A percentile compares a stretch with the other conserved stretches of the same genome.
Conservation (phyloP, 2,888 invertebrate species). For the Galerucella calmariensis region DNA sequence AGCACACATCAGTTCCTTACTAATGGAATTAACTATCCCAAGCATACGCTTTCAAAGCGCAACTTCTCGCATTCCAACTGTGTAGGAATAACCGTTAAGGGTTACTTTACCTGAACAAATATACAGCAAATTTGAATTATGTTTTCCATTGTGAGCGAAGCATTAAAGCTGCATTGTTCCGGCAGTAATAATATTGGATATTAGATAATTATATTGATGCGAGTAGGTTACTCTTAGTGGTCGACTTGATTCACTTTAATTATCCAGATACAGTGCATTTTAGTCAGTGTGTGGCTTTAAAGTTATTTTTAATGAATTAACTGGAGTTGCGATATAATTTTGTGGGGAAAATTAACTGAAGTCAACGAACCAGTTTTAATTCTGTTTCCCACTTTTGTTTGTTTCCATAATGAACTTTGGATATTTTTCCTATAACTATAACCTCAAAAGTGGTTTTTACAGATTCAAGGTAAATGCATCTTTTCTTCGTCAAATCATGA, state of each 20-base stretch:
- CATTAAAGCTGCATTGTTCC: conserved; percentile 48
- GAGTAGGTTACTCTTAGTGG: conserved; percentile 40
- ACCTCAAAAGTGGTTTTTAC: no score
- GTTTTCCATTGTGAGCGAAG: conserved; percentile 41
- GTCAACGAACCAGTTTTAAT: no score
- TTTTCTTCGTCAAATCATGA: no score
- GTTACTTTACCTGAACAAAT: conserved; percentile 43
- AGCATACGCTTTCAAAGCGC: conserved; percentile 28
- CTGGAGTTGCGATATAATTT: background rate
- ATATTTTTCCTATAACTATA: no score
- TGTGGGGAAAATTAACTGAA: no score
- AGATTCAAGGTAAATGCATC: no score
- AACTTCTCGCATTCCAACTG: conserved; percentile 34
- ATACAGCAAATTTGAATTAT: conserved; percentile 49
- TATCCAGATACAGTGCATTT: conserved; percentile 39
- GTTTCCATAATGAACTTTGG: no score
- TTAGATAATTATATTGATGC: conserved; percentile 49
- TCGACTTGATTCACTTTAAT: conserved; percentile 43
- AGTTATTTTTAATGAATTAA: background rate
- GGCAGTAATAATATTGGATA: conserved; percentile 49
- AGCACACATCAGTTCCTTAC: conserved; percentile 37
- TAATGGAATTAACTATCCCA: conserved; percentile 36
- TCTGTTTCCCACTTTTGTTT: no score
- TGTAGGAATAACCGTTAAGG: conserved; percentile 37
- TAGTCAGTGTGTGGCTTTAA: background rate